phyloP scores from a whole-genome alignment of 1,140 invertebrate species.

The Branchinecta lynchi region DNA sequence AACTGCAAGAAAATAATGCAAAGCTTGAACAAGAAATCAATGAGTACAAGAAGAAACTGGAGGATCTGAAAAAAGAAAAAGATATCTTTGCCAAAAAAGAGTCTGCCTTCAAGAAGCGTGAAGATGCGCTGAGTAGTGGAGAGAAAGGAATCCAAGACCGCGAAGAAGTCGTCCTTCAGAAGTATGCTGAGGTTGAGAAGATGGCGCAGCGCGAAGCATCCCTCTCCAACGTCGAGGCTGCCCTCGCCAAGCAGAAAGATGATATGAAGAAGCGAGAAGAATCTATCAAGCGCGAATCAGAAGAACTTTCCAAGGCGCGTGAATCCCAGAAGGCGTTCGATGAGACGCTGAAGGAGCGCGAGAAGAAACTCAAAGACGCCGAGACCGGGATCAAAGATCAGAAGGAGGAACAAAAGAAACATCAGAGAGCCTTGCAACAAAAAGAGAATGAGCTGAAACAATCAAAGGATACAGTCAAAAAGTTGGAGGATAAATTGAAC shows the following conservation, averaged over 20 bases:
- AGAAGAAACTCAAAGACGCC: not conserved
- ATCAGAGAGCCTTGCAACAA: slow-evolving; percentile 1
- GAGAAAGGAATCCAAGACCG: not conserved
- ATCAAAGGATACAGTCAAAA: not conserved
- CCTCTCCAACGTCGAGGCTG: not conserved
- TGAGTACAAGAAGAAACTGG: not conserved
- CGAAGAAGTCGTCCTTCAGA: not conserved
- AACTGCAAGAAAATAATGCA: not conserved
- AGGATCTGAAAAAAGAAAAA: not conserved
- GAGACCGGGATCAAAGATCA: not conserved
- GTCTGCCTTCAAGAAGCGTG: not conserved
- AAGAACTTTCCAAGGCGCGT: not conserved
- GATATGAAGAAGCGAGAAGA: slow-evolving; percentile 3
- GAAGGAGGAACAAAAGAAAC: not conserved
- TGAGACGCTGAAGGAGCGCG: not conserved
- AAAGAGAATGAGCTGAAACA: not conserved
- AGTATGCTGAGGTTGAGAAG: not conserved
- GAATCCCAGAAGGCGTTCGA: slow-evolving; percentile 2
- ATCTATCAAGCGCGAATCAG: not conserved
- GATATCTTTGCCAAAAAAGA: not conserved
- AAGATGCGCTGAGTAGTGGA: not conserved
- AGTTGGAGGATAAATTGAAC: slow-evolving; percentile 2
- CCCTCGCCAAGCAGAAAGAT: not conserved
- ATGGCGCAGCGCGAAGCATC: not conserved
- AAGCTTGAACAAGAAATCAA: not conserved